phyloP scores from a whole-genome alignment of 2,113 vertebrate species.

The Odontophorus gujanensis region DNA sequence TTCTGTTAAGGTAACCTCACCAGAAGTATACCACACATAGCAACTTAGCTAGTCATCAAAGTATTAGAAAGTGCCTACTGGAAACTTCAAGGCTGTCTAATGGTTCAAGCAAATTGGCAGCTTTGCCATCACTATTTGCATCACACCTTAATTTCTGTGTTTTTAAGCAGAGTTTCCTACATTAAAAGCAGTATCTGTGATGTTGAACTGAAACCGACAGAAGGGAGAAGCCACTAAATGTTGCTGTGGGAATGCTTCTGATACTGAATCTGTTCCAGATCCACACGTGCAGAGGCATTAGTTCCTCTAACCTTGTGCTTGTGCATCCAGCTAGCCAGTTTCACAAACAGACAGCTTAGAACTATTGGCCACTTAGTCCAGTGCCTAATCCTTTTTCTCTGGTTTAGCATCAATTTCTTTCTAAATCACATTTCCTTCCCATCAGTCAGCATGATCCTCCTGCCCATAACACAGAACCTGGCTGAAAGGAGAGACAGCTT shows the following conservation, averaged over 20 bases:
- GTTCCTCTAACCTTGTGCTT: neutral
- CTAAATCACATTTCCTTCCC: constrained; percentile 7
- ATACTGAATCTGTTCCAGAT: neutral
- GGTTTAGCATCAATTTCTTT: neutral
- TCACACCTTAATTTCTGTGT: neutral
- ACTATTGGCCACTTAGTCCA: neutral
- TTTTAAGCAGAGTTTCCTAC: neutral
- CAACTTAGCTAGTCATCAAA: neutral
- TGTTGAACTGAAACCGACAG: neutral
- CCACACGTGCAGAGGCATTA: fast-evolving
- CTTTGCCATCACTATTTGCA: neutral
- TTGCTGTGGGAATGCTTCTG: neutral
- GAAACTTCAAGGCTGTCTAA: neutral
- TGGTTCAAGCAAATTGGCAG: neutral
- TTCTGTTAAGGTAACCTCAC: neutral
- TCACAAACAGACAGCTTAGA: neutral
- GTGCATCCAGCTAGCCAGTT: neutral
- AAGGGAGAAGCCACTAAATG: neutral
- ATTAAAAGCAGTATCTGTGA: neutral
- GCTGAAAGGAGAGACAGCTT: constrained; percentile 21
- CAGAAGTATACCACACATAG: neutral
- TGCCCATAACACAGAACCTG: neutral
- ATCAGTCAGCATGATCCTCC: neutral
- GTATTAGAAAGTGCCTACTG: neutral
- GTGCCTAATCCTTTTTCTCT: neutral